Evolutionary conservation across 1,140 invertebrate genomes (phyloP).

Genomic region (Heliothis subflexa): DNA sequence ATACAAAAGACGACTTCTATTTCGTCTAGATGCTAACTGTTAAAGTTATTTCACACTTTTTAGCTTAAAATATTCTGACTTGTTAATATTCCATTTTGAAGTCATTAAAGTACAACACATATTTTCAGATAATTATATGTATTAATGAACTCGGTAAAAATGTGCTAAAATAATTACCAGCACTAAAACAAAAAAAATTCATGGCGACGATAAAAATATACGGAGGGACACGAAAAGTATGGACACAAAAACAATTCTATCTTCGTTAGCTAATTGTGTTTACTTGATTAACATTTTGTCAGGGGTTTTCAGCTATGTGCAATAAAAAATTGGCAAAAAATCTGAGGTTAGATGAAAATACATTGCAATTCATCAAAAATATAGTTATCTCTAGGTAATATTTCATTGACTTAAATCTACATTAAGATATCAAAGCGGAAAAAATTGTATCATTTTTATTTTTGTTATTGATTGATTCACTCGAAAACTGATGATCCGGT

Average conservation of each 20-base stretch:
- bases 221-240: conserved; percentile 18
- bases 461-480: too few relatives aligned
- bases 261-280: conserved; percentile 36
- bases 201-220: conserved; percentile 20
- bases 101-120: conserved; percentile 2
- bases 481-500: too few relatives aligned
- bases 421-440: too few relatives aligned
- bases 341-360: too few relatives aligned
- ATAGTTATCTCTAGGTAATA: too few relatives aligned
- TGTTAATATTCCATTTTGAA: neutral
- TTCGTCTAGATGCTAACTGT: too few relatives aligned
- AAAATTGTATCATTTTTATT: too few relatives aligned
- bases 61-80: neutral
- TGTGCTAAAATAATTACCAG: conserved; percentile 17
- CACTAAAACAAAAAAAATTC: conserved; percentile 25
- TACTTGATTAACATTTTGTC: conserved; percentile 19
- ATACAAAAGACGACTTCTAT: neutral
- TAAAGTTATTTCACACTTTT: too few relatives aligned
- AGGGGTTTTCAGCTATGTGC: neutral
- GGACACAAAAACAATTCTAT: conserved; percentile 30
- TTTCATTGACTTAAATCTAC: too few relatives aligned
- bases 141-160: conserved; percentile 1
- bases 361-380: too few relatives aligned
- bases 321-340: neutral
- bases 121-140: neutral